These are phyloP conservation scores for Burhinus oedicnemus DNA, from an alignment of 2,113 vertebrate species.

Conservation along the genomic window DNA sequence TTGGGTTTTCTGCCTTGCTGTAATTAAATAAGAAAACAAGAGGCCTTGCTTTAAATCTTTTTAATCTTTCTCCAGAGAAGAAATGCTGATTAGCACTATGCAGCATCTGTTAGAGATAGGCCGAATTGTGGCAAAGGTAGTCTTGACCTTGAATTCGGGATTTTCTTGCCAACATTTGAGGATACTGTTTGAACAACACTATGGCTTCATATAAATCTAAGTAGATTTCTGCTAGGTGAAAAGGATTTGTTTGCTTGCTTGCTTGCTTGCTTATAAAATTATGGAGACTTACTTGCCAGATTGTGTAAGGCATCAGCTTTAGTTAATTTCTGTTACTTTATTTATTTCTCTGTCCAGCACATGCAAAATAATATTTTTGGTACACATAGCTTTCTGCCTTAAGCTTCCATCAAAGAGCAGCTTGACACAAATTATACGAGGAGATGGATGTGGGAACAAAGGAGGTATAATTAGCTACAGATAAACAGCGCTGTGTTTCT, in stretches of 20 bases:
- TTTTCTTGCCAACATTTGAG: not conserved
- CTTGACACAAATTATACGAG: not conserved
- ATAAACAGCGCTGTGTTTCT: conserved; percentile 47
- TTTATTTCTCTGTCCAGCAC: not conserved
- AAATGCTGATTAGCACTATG: not conserved
- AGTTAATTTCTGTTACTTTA: not conserved
- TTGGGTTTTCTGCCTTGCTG: conserved; percentile 1
- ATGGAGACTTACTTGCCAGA: not conserved
- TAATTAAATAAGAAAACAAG: conserved; percentile 24
- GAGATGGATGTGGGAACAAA: conserved; percentile 54
- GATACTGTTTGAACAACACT: not conserved
- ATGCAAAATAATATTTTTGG: not conserved
- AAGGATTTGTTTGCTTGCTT: not conserved
- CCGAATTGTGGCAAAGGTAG: not conserved
- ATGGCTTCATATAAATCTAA: not conserved
- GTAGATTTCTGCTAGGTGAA: not conserved
- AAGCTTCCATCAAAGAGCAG: conserved; percentile 42
- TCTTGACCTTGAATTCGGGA: not conserved
- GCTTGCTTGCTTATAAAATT: not conserved
- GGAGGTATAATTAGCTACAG: conserved; percentile 54
- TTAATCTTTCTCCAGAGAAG: conserved; percentile 30
- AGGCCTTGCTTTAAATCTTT: not conserved
- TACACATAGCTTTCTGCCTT: not conserved
- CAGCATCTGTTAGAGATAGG: not conserved
- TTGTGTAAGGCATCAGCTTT: not conserved